A percentile compares a stretch with the other conserved stretches of the same genome.
These are phyloP conservation scores for Gorsachius goisagi DNA, from an alignment of 2,113 vertebrate genomes.

Conservation along the genomic window DNA sequence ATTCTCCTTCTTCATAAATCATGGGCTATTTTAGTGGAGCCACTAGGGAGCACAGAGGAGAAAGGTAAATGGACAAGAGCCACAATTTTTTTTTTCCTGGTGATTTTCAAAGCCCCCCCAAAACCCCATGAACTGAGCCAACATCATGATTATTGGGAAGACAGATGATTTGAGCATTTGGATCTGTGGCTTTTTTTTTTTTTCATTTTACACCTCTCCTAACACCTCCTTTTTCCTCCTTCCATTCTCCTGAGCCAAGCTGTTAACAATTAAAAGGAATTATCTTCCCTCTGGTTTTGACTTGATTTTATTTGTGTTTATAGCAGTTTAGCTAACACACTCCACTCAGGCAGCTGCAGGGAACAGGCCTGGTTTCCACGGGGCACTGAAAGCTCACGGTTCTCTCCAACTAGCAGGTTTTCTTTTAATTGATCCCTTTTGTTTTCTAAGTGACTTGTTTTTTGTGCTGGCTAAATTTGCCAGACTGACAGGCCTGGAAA, in stretches of 20 bases:
- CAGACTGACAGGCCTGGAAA: neutral
- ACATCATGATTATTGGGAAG: neutral
- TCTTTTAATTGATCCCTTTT: neutral
- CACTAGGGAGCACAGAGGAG: neutral
- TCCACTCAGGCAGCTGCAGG: slow-evolving; percentile 36
- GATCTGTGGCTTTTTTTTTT: neutral
- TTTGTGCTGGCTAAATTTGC: neutral
- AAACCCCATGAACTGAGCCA: neutral
- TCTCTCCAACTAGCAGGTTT: neutral
- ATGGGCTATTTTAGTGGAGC: slow-evolving; percentile 15
- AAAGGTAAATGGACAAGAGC: slow-evolving; percentile 11
- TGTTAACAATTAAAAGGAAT: slow-evolving; percentile 65
- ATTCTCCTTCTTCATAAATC: slow-evolving; percentile 23
- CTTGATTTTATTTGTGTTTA: slow-evolving; percentile 61
- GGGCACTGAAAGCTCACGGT: neutral
- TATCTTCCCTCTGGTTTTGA: slow-evolving; percentile 52
- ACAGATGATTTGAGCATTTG: neutral
- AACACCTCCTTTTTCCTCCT: slow-evolving; percentile 13
- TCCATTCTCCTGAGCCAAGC: slow-evolving; percentile 6
- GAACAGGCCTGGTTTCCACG: slow-evolving; percentile 8
- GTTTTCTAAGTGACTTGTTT: slow-evolving; percentile 11
- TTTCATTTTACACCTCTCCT: neutral
- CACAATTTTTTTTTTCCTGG: neutral
- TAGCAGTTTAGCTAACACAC: slow-evolving; percentile 40
- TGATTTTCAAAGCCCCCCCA: neutral